These are phyloP conservation scores for Charanyca ferruginea DNA, from an alignment of 2,888 invertebrate species.

Conservation along the genomic window DNA sequence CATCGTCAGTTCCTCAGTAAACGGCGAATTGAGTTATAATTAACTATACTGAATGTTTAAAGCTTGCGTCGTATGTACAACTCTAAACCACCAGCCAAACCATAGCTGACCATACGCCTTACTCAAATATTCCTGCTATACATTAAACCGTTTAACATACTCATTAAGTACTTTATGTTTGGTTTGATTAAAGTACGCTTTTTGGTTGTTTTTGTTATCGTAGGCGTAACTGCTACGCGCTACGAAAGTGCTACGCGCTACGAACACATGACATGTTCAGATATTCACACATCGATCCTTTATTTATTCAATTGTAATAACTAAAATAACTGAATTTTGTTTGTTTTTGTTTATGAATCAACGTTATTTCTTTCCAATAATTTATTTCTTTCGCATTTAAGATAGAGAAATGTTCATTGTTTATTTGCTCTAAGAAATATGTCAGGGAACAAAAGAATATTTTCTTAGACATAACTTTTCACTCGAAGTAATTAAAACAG, in stretches of 20 bases:
- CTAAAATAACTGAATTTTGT: background rate
- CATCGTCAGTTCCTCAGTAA: conserved; percentile 12
- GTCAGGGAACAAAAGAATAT: conserved; percentile 67
- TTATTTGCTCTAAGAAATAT: conserved; percentile 48
- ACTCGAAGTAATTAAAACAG: conserved; percentile 80
- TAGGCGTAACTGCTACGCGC: conserved; percentile 46
- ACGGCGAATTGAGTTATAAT: conserved; percentile 9
- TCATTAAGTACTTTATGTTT: background rate
- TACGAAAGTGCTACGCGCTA: conserved; percentile 65
- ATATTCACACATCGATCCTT: background rate
- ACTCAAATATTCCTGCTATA: background rate
- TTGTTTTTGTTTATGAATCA: background rate
- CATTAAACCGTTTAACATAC: conserved; percentile 14
- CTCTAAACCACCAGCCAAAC: background rate
- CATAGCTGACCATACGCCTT: conserved; percentile 1
- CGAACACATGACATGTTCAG: conserved; percentile 22
- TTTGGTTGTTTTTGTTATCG: conserved; percentile 3
- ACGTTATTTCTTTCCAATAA: conserved; percentile 24
- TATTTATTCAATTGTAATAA: background rate
- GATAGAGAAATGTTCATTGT: conserved; percentile 36
- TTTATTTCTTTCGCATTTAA: conserved; percentile 31
- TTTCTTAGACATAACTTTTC: conserved; percentile 74
- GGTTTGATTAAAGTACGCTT: conserved; percentile 1
- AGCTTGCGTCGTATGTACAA: background rate
- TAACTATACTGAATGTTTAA: background rate